phyloP scores from a whole-genome alignment of 2,888 invertebrate species.

The Helicoverpa assulta region DNA sequence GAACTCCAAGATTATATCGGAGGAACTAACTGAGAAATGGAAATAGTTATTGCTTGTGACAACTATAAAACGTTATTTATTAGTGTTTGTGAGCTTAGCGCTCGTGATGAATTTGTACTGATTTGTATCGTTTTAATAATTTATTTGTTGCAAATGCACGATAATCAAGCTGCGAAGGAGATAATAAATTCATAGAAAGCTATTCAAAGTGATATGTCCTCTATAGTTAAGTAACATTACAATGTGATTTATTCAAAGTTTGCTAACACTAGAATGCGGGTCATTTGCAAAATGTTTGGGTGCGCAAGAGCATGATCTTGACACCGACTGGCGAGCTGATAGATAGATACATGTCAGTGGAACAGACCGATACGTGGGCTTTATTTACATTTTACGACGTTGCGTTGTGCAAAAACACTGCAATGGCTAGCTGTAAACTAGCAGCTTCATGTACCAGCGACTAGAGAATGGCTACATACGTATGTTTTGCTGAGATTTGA shows the following conservation, averaged over 20 bases:
- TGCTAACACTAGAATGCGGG: constrained; percentile 66
- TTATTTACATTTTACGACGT: constrained; percentile 70
- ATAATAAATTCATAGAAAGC: constrained; percentile 25
- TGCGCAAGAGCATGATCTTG: constrained; percentile 75
- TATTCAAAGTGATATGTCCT: constrained; percentile 28
- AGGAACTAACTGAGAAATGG: constrained; percentile 71
- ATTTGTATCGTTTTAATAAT: constrained; percentile 64
- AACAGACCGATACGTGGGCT: constrained; percentile 65
- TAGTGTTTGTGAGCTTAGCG: constrained; percentile 66
- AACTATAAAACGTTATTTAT: constrained; percentile 76
- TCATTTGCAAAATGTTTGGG: constrained; percentile 68
- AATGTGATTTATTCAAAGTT: constrained; percentile 55
- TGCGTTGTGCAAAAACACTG: constrained; percentile 65
- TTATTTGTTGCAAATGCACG: constrained; percentile 44
- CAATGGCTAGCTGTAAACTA: constrained; percentile 49
- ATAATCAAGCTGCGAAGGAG: constrained; percentile 22
- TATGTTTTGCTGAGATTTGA: constrained; percentile 18
- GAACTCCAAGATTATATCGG: constrained; percentile 66
- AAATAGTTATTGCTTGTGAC: constrained; percentile 75
- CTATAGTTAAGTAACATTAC: constrained; percentile 49
- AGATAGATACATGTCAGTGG: constrained; percentile 73
- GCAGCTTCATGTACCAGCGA: constrained; percentile 38
- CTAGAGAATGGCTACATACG: constrained; percentile 6
- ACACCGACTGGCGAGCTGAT: constrained; percentile 72
- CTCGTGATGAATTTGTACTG: constrained; percentile 68